A percentile compares a stretch with the other conserved stretches of the same genome.
These are phyloP conservation scores for Plectrocnemia conspersa DNA, from an alignment of 1,140 invertebrate species.

Conservation along the genomic window DNA sequence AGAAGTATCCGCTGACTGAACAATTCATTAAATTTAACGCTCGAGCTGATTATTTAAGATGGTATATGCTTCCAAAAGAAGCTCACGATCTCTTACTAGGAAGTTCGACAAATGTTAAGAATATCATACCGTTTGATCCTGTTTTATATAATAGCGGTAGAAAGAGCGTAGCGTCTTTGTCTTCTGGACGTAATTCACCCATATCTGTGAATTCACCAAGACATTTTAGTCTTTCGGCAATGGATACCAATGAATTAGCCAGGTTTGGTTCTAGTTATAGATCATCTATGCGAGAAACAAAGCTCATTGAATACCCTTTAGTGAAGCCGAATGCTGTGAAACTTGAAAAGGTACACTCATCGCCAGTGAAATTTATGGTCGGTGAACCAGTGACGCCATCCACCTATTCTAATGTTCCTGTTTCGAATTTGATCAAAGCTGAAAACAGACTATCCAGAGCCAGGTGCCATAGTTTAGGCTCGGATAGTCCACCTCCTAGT, in stretches of 20 bases:
- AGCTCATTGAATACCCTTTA: constrained; percentile 44
- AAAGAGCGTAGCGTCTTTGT: constrained; percentile 42
- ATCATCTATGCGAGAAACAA: constrained; percentile 46
- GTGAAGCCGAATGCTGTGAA: constrained; percentile 32
- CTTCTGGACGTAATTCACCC: constrained; percentile 46
- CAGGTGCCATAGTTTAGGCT: constrained; percentile 59
- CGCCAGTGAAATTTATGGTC: constrained; percentile 60
- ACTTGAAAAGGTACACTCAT: constrained; percentile 37
- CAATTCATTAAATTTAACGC: constrained; percentile 64
- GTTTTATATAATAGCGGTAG: constrained; percentile 46
- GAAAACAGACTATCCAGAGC: constrained; percentile 40
- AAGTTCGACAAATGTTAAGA: constrained; percentile 68
- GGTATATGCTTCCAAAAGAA: constrained; percentile 80
- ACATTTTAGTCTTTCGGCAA: constrained; percentile 59
- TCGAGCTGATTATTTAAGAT: constrained; percentile 64
- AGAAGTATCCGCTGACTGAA: constrained; percentile 67
- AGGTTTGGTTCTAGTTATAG: constrained; percentile 48
- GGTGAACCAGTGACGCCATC: constrained; percentile 58
- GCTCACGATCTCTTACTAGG: constrained; percentile 68
- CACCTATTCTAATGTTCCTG: constrained; percentile 38
- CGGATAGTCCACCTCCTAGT: constrained; percentile 51
- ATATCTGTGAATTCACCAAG: constrained; percentile 50
- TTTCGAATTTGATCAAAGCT: constrained; percentile 36
- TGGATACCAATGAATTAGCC: constrained; percentile 53
- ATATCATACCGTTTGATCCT: constrained; percentile 69